Evolutionary conservation across 2,888 invertebrate genomes (phyloP).

Genomic region (Andrena minutula): DNA sequence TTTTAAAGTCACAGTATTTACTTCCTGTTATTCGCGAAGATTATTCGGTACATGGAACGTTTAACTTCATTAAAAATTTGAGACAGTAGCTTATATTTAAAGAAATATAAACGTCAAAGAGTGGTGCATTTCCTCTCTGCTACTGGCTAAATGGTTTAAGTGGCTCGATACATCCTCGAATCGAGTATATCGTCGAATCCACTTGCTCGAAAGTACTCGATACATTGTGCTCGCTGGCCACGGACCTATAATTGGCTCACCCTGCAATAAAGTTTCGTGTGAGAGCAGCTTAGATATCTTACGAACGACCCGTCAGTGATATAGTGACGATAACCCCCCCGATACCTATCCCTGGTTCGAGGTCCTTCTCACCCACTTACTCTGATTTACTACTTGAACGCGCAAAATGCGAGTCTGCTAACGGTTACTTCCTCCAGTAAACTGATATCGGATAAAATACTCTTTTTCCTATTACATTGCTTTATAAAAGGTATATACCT

Average conservation of each 20-base stretch:
- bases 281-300: slow-evolving; percentile 76
- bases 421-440: slow-evolving; percentile 59
- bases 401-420: slow-evolving; percentile 69
- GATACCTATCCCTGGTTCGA: slow-evolving; percentile 66
- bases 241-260: slow-evolving; percentile 79
- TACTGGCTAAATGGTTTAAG: slow-evolving; percentile 59
- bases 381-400: slow-evolving; percentile 72
- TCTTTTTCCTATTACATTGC: slow-evolving; percentile 40
- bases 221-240: slow-evolving; percentile 74
- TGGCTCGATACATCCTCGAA: slow-evolving; percentile 60
- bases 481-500: slow-evolving; percentile 8
- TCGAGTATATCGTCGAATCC: slow-evolving; percentile 60
- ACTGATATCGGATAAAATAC: slow-evolving; percentile 36
- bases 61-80: not conserved
- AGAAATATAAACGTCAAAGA: slow-evolving; percentile 19
- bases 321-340: slow-evolving; percentile 79
- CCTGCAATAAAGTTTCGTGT: slow-evolving; percentile 77
- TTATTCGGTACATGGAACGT: not conserved
- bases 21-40: not conserved
- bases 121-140: slow-evolving; percentile 27
- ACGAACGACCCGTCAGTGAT: slow-evolving; percentile 74
- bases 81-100: not conserved
- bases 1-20: not conserved
- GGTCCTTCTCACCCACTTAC: slow-evolving; percentile 79
- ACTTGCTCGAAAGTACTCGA: slow-evolving; percentile 74